A percentile compares a stretch with the other conserved stretches of the same genome.
phyloP scores from a whole-genome alignment of 64 coral and sea anemone genomes.

The Montipora capricornis region DNA sequence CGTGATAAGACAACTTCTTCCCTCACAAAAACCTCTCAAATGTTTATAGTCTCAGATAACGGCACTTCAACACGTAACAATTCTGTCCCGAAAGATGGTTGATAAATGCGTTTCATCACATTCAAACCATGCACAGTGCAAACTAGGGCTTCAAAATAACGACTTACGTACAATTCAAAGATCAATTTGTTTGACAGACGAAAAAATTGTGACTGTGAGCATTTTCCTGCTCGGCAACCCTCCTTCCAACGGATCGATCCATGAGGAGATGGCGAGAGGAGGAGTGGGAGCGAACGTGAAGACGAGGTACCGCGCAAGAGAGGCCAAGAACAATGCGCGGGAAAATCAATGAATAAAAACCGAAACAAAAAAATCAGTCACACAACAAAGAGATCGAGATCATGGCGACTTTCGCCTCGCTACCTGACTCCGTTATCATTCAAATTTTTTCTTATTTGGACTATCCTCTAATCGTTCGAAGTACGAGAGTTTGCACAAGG shows the following conservation, averaged over 20 bases:
- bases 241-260: not conserved
- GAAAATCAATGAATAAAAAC: slow-evolving; percentile 78
- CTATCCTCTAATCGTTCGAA: slow-evolving; percentile 65
- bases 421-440: slow-evolving; percentile 90
- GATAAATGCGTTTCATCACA: slow-evolving; percentile 40
- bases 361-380: slow-evolving; percentile 14
- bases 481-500: slow-evolving; percentile 76
- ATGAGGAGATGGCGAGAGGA: not conserved
- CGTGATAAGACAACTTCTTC: not conserved
- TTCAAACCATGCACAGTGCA: not conserved
- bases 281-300: not conserved
- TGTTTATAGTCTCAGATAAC: not conserved
- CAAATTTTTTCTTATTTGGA: slow-evolving; percentile 91
- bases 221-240: not conserved
- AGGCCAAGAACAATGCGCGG: slow-evolving; percentile 82
- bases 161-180: slow-evolving; percentile 9
- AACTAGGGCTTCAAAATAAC: not conserved
- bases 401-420: slow-evolving; percentile 71
- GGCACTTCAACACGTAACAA: slow-evolving; percentile 3
- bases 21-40: not conserved
- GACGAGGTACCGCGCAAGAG: slow-evolving; percentile 51
- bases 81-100: slow-evolving; percentile 36
- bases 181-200: not conserved
- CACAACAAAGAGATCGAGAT: slow-evolving; percentile 36
- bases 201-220: not conserved